Percentiles rank a stretch among this genome's conserved stretches.
Evolutionary conservation across 2,888 invertebrate genomes (phyloP).

Genomic region (Chorisops tibialis): DNA sequence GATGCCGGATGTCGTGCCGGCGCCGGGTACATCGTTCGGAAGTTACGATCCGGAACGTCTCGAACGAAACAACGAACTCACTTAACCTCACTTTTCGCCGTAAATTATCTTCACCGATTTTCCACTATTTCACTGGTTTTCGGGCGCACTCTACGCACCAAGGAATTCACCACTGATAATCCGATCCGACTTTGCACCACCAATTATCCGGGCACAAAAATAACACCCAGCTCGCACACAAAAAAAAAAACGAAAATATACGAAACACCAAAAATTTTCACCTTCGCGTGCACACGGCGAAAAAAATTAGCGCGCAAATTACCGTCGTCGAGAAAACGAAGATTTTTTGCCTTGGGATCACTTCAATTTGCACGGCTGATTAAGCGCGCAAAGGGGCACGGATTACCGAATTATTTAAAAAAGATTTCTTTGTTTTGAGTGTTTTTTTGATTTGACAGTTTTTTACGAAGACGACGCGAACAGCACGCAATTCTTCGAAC

Average conservation of each 20-base stretch:
- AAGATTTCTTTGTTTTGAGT: background rate
- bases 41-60: background rate
- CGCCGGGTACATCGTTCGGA: constrained; percentile 66
- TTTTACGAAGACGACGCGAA: background rate
- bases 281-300: background rate
- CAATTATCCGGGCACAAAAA: too few species aligned
- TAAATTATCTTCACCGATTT: background rate
- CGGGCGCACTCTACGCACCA: background rate
- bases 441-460: background rate
- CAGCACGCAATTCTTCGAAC: constrained; percentile 26
- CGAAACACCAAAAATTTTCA: background rate
- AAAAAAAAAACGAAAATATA: too few species aligned
- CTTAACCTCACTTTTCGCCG: constrained; percentile 28
- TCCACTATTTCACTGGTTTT: background rate
- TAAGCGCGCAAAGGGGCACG: too few species aligned
- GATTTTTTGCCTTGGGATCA: too few species aligned
- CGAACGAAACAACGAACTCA: background rate
- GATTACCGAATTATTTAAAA: too few species aligned
- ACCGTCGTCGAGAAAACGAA: background rate
- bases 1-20: constrained; percentile 69
- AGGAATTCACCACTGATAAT: too few species aligned
- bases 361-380: too few species aligned
- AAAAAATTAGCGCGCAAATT: constrained; percentile 23
- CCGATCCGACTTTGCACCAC: too few species aligned
- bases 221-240: too few species aligned